Base-by-base conservation (phyloP, 2,797 vertebrate genomes). In the Erpetoichthys calabaricus region DNA sequence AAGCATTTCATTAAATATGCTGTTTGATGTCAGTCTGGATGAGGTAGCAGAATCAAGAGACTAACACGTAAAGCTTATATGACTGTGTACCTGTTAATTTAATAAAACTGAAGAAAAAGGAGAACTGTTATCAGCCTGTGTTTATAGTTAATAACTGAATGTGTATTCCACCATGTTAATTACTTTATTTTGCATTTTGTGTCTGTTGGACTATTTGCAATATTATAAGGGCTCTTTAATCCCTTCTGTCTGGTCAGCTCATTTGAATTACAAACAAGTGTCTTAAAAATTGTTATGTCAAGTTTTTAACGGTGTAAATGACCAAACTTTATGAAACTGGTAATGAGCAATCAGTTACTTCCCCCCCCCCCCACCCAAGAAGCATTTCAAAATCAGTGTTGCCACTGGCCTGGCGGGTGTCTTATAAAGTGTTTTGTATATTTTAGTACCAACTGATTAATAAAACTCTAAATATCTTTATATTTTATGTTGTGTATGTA, bases 381-480 rank as follows among this genome's bases (percentile, higher is more conserved):
- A 68, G 65, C 73, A 68, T 65, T 74, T 63, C 64, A 67, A 74
- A 66, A 65, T 81, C 78, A 76, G 64, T 79, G 82, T 85, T 86
- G 83, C 86, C 80, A 70, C 82, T 88, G 86, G 85, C 82, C 85
- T 88, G 85, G 84, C 86, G 85, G 80, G 75, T 83, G 80, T 85
- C 73, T 70, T 60, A 50, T 55, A 55, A 60, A 73, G 74, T 86
- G 79, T 86, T 87, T 84, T 88, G 80, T 87, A 83, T 81, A 83
- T 84, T 85, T 87, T 78, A 83, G 79, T 76, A 76, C 73, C 74
- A 82, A 78, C 69, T 62, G 63, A 75, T 77, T 66, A 85, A 85
- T 82, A 77, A 85, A 84, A 67, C 61, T 58, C 63, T 59, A 46
- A 47, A 60, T 55, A 57, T 67, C 65, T 63, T 58, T 63, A 66